Evolutionary conservation across 2,888 invertebrate genomes (phyloP), one percentile per base, ranked within the genome.

Genomic region (Adelphocoris suturalis): DNA sequence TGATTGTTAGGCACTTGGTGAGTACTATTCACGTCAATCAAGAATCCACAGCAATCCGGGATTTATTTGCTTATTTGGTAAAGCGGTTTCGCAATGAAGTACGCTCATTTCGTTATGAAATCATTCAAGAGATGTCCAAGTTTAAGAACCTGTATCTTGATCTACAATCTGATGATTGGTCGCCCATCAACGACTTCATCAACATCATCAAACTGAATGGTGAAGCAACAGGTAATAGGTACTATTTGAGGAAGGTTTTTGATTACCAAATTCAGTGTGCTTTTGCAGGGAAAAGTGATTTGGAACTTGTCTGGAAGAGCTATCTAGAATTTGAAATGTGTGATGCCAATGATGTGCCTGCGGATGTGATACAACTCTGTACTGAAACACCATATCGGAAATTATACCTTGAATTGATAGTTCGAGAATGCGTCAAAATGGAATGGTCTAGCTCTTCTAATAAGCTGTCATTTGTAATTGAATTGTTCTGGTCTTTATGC

Each of bases 121-220:
- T 90, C 28, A 14, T 76, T 27, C 19, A 19, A n/a, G 81, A 85
- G 86, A n/a, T 84, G 75, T 12, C 7, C 16, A 57, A 81, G 46
- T 75, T 81, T 46, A 46, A 61, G 16, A 87, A n/a, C 23, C 23
- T 90, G 14, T 84, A 68, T 9, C 23, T 52, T 0, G 55, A 85
- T 19, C 46, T 91, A 14, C 23, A 61, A 3, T 19, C 55, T 2
- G 84, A 89, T 27, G 88, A 87, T 52, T 90, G 90, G 90, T 28
- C 81, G 2, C 68, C 89, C 4, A 90, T 91, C 28, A 90, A 82
- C 55, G 90, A 91, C 82, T 80, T 90, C 14, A 52, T 89, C 68
- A 89, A 91, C 55, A 82, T 90, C 19, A 84, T 89, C 47, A 84
- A 89, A 68, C 75, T 91, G n/a, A 90, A 91, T 19, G 75, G 89